Conservation (phyloP, 2,113 vertebrate species). For the Salvator merianae region DNA sequence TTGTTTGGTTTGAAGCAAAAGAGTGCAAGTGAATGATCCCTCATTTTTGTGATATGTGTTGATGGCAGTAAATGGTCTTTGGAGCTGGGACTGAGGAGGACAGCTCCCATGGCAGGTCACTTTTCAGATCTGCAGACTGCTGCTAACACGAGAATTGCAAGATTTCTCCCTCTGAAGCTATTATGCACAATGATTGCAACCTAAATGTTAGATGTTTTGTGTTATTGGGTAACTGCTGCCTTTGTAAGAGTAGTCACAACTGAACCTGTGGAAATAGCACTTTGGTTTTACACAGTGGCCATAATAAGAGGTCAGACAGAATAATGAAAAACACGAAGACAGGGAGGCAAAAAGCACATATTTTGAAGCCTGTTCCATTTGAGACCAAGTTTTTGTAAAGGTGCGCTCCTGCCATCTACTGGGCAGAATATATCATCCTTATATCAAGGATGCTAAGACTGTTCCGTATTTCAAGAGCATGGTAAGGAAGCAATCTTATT, state of each 20-base stretch:
- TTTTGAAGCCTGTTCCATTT: background rate
- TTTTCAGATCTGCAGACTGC: too few species aligned
- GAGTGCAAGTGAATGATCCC: background rate
- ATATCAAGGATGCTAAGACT: background rate
- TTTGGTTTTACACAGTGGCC: background rate
- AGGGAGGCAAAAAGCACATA: background rate
- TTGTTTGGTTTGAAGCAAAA: too few species aligned
- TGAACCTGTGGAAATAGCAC: background rate
- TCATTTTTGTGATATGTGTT: too few species aligned
- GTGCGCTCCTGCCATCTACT: conserved; percentile 35
- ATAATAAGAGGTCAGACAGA: background rate
- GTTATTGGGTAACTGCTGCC: background rate
- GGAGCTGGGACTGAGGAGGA: too few species aligned
- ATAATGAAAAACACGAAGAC: background rate
- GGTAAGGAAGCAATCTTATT: background rate
- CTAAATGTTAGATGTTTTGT: background rate
- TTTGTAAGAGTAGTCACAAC: background rate
- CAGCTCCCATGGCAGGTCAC: too few species aligned
- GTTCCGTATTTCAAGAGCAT: background rate
- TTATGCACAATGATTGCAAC: too few species aligned
- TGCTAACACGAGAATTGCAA: too few species aligned
- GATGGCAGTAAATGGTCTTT: too few species aligned
- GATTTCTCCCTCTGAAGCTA: too few species aligned
- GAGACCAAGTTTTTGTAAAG: background rate
- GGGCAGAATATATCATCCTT: background rate